Conservation (phyloP, 2,797 vertebrate species). For the Scleropages formosus region DNA sequence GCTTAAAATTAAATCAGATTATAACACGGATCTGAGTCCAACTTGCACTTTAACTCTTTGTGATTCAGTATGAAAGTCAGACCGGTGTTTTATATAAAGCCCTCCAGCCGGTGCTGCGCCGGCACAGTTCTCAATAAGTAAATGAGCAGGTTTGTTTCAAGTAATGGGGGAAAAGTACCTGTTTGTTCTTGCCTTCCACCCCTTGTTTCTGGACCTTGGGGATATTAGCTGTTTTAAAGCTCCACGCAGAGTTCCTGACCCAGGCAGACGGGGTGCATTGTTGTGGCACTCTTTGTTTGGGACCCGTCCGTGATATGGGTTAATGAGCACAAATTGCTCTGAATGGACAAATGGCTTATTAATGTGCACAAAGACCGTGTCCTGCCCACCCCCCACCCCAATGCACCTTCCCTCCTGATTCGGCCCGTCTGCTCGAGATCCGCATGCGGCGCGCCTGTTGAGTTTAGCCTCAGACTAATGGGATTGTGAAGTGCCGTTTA, state of each 20-base stretch:
- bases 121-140: neutral
- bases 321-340: conserved; percentile 93
- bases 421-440: conserved; percentile 67
- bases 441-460: conserved; percentile 75
- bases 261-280: conserved; percentile 72
- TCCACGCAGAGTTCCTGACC: neutral
- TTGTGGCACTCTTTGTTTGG: conserved; percentile 82
- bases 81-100: no score
- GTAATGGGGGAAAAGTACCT: conserved; percentile 52
- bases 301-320: conserved; percentile 86
- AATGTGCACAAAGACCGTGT: conserved; percentile 72
- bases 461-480: conserved; percentile 72
- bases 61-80: no score
- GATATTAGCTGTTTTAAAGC: conserved; percentile 47
- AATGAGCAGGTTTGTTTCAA: conserved; percentile 37
- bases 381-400: neutral
- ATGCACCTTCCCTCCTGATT: conserved; percentile 44
- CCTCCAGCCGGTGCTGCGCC: neutral
- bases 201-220: conserved; percentile 41
- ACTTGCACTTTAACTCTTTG: no score
- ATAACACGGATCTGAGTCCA: no score
- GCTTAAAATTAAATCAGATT: no score
- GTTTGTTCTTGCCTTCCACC: conserved; percentile 47
- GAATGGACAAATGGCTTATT: conserved; percentile 84
- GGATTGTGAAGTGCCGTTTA: conserved; percentile 77